Percentiles rank a stretch among this genome's conserved stretches.
Evolutionary conservation across 2,888 invertebrate species (phyloP).

Genomic region (Lithophane socia): DNA sequence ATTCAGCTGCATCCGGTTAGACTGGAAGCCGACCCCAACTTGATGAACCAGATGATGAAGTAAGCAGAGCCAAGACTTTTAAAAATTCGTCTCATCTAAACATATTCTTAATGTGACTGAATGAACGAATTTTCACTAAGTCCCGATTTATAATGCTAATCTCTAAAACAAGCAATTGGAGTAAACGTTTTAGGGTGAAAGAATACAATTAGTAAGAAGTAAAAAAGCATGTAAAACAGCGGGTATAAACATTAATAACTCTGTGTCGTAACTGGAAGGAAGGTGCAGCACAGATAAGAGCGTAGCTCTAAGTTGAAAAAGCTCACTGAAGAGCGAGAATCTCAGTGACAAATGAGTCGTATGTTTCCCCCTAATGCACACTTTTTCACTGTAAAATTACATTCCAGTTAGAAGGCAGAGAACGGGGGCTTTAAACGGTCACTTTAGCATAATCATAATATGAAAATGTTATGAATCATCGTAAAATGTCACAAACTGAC

Average conservation of each 20-base stretch:
- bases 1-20: no score
- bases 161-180: background rate
- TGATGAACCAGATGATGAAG: no score
- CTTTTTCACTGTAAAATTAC: constrained; percentile 24
- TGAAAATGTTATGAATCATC: no score
- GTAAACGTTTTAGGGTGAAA: background rate
- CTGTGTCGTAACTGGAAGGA: background rate
- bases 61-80: background rate
- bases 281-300: background rate
- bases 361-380: constrained; percentile 3
- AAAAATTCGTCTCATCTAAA: background rate
- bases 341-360: constrained; percentile 22
- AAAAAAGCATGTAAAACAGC: background rate
- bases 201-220: background rate
- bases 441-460: no score
- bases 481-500: no score
- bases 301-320: constrained; percentile 2
- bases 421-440: background rate
- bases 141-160: no score
- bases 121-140: background rate
- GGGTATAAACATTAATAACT: constrained; percentile 1
- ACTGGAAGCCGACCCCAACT: no score
- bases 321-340: constrained; percentile 14
- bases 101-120: background rate
- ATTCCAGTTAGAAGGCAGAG: background rate